Evolutionary conservation across 1,140 invertebrate genomes (phyloP).

Genomic region (Acyrthosiphon pisum): DNA sequence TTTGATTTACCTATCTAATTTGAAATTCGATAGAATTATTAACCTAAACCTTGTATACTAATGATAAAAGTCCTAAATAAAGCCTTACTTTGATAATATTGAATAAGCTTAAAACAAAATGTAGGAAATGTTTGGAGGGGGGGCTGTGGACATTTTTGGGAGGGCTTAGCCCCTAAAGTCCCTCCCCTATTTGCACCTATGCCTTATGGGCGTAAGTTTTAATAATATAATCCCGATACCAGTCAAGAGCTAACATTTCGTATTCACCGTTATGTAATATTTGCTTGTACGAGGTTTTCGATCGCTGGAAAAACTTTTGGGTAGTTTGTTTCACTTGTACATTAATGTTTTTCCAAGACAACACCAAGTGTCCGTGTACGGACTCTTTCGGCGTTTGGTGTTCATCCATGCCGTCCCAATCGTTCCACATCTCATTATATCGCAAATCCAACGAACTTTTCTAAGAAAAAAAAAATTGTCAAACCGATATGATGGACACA

Average conservation of each 20-base stretch:
- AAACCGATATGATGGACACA: neutral
- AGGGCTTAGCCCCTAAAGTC: no score
- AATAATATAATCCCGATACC: neutral
- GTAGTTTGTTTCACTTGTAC: neutral
- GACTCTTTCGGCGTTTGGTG: no score
- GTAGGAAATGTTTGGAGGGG: no score
- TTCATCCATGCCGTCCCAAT: neutral
- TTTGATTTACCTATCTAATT: no score
- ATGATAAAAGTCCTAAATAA: no score
- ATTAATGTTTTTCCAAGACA: slow-evolving; percentile 38
- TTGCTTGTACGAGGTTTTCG: neutral
- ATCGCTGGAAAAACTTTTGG: neutral
- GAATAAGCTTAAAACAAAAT: no score
- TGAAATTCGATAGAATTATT: no score
- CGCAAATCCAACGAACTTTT: neutral
- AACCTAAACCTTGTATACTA: no score
- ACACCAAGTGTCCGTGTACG: neutral
- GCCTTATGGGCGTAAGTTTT: no score
- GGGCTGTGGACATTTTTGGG: no score
- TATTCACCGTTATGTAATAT: slow-evolving; percentile 28
- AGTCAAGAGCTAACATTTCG: neutral
- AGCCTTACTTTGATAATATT: no score
- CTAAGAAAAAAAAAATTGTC: neutral
- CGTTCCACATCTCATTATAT: slow-evolving; percentile 45
- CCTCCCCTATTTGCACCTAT: no score